Conservation (phyloP, 2,113 vertebrate genomes). For the Clarias macrocephalus region DNA sequence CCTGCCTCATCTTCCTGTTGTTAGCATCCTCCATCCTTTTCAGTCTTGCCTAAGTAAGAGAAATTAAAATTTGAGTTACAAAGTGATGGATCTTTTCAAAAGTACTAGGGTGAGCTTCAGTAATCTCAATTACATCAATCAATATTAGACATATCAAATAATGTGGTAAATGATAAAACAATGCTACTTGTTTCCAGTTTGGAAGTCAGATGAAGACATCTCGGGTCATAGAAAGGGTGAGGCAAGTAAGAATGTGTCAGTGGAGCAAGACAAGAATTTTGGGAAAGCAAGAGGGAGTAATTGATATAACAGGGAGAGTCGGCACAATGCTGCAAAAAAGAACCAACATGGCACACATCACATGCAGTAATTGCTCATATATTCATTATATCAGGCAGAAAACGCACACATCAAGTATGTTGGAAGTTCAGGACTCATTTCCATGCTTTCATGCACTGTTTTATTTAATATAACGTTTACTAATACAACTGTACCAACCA, state of each 20-base stretch:
- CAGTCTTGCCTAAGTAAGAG: slow-evolving; percentile 79
- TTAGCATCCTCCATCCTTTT: slow-evolving; percentile 86
- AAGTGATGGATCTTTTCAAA: background rate
- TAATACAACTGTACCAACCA: background rate
- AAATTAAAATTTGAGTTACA: slow-evolving; percentile 37
- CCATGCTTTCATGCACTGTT: background rate
- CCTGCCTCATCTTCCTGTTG: slow-evolving; percentile 76
- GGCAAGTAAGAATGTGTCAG: background rate
- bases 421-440: background rate
- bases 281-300: background rate
- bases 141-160: background rate
- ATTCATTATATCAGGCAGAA: background rate
- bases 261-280: background rate
- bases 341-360: background rate
- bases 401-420: background rate
- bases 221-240: background rate
- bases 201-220: background rate
- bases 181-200: background rate
- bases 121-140: background rate
- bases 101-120: background rate
- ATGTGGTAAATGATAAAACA: background rate
- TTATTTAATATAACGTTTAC: background rate
- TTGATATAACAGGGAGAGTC: no score
- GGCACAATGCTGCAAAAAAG: no score
- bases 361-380: background rate